Evolutionary conservation across 2,888 invertebrate species (phyloP).

Genomic region (Psylliodes chrysocephalus): DNA sequence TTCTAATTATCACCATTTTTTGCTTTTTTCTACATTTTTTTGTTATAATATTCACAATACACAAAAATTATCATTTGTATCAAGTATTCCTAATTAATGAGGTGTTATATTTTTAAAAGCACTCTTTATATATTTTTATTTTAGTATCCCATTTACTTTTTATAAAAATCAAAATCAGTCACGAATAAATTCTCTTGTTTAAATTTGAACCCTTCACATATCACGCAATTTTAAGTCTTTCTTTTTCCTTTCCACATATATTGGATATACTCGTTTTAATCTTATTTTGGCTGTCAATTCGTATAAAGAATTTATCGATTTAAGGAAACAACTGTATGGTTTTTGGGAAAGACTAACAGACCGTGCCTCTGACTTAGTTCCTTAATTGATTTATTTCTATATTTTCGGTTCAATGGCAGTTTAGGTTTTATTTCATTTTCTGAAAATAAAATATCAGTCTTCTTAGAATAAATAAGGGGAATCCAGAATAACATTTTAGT

Average conservation of each 20-base stretch:
- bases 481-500: no score
- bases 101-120: no score
- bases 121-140: no score
- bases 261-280: constrained; percentile 27
- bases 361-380: constrained; percentile 15
- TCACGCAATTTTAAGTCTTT: constrained; percentile 17
- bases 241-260: constrained; percentile 9
- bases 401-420: constrained; percentile 15
- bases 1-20: no score
- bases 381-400: constrained; percentile 23
- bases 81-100: no score
- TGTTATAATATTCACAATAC: no score
- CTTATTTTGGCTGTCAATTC: constrained; percentile 29
- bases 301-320: constrained; percentile 32
- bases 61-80: no score
- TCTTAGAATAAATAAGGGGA: no score
- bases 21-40: no score
- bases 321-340: constrained; percentile 8
- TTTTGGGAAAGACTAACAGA: constrained; percentile 17
- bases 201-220: neutral
- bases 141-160: no score
- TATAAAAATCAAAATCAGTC: neutral
- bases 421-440: constrained; percentile 9
- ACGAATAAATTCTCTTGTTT: neutral
- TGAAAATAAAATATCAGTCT: neutral